Percentiles rank a stretch among this genome's conserved stretches.
Evolutionary conservation across 1,140 invertebrate species (phyloP).

Genomic region (Apis cerana): DNA sequence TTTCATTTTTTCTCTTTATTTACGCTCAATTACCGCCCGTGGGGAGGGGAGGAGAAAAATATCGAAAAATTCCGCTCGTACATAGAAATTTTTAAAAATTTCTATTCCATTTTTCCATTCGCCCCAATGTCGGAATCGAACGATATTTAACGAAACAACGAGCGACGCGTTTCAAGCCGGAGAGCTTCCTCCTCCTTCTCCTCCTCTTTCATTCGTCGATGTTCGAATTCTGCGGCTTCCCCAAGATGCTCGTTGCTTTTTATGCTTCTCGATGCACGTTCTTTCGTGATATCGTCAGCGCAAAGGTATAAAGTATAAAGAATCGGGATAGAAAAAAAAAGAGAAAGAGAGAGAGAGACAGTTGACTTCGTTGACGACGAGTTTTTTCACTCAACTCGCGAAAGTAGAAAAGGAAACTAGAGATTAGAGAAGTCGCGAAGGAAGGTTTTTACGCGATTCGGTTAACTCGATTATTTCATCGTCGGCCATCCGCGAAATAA

Average conservation of each 20-base stretch:
- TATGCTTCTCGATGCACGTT: constrained; percentile 20
- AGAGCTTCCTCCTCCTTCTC: not conserved
- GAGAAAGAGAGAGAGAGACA: not conserved
- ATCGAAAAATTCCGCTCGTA: too few species aligned
- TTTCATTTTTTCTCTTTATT: not conserved
- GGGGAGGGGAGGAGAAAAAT: too few species aligned
- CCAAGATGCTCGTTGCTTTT: constrained; percentile 18
- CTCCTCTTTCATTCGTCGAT: not conserved
- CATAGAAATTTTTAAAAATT: too few species aligned
- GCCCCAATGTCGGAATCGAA: not conserved
- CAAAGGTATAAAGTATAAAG: constrained; percentile 13
- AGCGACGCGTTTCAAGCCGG: not conserved
- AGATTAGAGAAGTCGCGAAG: not conserved
- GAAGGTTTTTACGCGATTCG: not conserved
- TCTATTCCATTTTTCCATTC: not conserved
- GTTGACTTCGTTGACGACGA: not conserved
- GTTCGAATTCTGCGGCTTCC: constrained; percentile 1
- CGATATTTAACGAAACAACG: not conserved
- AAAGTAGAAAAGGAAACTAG: too few species aligned
- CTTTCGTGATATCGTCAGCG: constrained; percentile 16
- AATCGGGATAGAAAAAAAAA: not conserved
- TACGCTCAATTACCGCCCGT: not conserved
- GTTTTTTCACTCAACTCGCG: not conserved
- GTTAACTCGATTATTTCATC: not conserved
- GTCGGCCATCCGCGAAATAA: not conserved